Evolutionary conservation across 2,888 invertebrate species (phyloP).

Genomic region (Acleris laterana): DNA sequence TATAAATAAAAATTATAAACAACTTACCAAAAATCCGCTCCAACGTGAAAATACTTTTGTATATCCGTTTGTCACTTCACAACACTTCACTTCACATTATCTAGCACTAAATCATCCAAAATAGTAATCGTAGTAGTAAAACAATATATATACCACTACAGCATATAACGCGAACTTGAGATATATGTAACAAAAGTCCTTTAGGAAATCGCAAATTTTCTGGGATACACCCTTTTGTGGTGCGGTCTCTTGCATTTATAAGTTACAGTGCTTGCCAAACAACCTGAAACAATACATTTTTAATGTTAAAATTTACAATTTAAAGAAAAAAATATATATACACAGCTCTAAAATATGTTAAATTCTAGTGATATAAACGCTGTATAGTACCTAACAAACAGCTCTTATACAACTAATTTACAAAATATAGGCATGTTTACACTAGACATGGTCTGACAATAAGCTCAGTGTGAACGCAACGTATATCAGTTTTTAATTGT

Average conservation of each 20-base stretch:
- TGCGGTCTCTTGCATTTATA: slow-evolving; percentile 56
- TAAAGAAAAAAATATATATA: background rate
- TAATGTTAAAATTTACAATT: slow-evolving; percentile 18
- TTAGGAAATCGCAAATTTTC: slow-evolving; percentile 55
- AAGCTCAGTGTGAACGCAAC: too few relatives aligned
- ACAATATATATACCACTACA: slow-evolving; percentile 65
- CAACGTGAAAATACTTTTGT: slow-evolving; percentile 34
- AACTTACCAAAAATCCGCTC: slow-evolving; percentile 40
- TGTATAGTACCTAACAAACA: too few relatives aligned
- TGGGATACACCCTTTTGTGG: slow-evolving; percentile 50
- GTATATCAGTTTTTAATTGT: too few relatives aligned
- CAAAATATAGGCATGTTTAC: too few relatives aligned
- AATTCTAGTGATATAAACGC: too few relatives aligned
- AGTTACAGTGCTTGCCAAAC: slow-evolving; percentile 42
- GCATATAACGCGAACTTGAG: slow-evolving; percentile 73
- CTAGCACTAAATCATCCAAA: slow-evolving; percentile 58
- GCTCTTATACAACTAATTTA: too few relatives aligned
- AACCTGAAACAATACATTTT: slow-evolving; percentile 50
- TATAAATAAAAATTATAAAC: too few relatives aligned
- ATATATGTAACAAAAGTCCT: slow-evolving; percentile 70
- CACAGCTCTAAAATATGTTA: slow-evolving; percentile 2
- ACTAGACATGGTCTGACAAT: too few relatives aligned
- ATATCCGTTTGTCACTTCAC: slow-evolving; percentile 31
- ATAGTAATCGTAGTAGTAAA: slow-evolving; percentile 76
- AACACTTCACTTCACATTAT: slow-evolving; percentile 63